Conservation (phyloP, 2,113 vertebrate species). For the Cercocebus atys region DNA sequence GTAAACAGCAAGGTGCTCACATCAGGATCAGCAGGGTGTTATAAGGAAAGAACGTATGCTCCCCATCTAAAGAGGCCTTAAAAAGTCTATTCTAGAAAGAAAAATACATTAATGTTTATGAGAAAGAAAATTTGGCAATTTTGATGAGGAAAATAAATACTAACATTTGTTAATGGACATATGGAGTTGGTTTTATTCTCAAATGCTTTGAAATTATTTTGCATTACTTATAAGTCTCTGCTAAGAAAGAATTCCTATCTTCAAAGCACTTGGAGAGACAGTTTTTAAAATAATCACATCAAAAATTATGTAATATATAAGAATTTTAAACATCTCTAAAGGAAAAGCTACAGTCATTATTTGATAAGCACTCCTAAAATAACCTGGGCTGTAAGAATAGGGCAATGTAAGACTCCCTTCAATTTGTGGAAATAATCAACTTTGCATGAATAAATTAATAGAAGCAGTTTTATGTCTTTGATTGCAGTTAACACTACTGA, state of each 20-base stretch:
- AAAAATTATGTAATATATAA: not conserved
- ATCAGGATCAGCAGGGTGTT: no score
- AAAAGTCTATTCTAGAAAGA: not conserved
- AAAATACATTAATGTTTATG: not conserved
- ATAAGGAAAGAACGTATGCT: not conserved
- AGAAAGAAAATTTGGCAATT: not conserved
- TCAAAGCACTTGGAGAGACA: not conserved
- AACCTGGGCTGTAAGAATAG: not conserved
- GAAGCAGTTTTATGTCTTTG: not conserved
- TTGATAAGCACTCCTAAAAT: not conserved
- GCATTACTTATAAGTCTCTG: not conserved
- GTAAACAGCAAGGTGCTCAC: not conserved
- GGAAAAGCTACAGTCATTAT: not conserved
- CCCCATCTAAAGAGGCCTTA: not conserved
- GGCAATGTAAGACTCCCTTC: not conserved
- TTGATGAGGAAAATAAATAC: not conserved
- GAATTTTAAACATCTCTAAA: conserved; percentile 6
- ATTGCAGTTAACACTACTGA: not conserved
- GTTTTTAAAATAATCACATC: not conserved
- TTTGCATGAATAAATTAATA: not conserved
- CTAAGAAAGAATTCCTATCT: not conserved
- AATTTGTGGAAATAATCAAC: not conserved
- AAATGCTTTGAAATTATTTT: conserved; percentile 25
- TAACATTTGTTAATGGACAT: not conserved
- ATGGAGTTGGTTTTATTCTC: not conserved